These are phyloP conservation scores for Cyprinodon brontotheroides DNA, from an alignment of 2,113 vertebrate genomes.

Conservation along the genomic window DNA sequence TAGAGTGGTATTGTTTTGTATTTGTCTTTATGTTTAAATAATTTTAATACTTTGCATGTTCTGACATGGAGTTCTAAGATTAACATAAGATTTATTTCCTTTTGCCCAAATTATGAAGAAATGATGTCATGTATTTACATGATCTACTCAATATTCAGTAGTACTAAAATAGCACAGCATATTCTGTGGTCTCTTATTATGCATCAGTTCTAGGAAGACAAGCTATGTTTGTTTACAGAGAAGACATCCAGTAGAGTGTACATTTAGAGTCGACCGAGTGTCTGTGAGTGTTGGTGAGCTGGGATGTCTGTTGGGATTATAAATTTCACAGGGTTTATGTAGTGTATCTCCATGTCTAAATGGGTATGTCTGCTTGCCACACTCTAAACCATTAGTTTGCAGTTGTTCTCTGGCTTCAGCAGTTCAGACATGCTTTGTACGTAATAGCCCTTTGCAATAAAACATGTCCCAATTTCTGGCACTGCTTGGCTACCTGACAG, in stretches of 20 bases:
- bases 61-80: neutral
- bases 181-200: conserved; percentile 24
- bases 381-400: conserved; percentile 23
- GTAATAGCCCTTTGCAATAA: neutral
- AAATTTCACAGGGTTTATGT: conserved; percentile 70
- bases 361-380: conserved; percentile 50
- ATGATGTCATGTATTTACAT: conserved; percentile 3
- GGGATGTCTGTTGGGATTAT: conserved; percentile 56
- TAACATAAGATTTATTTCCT: neutral
- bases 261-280: neutral
- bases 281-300: neutral
- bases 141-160: conserved; percentile 3
- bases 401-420: conserved; percentile 8
- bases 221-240: conserved; percentile 18
- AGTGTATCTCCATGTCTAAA: conserved; percentile 69
- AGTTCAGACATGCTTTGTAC: neutral
- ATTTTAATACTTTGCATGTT: neutral
- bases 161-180: conserved; percentile 34
- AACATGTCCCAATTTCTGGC: neutral
- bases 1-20: neutral
- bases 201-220: conserved; percentile 24
- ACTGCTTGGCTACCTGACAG: neutral
- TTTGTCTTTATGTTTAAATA: neutral
- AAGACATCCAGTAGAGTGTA: conserved; percentile 26
- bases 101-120: neutral